These are phyloP conservation scores for Pararge aegeria DNA, from an alignment of 1,140 invertebrate genomes.

Conservation along the genomic window DNA sequence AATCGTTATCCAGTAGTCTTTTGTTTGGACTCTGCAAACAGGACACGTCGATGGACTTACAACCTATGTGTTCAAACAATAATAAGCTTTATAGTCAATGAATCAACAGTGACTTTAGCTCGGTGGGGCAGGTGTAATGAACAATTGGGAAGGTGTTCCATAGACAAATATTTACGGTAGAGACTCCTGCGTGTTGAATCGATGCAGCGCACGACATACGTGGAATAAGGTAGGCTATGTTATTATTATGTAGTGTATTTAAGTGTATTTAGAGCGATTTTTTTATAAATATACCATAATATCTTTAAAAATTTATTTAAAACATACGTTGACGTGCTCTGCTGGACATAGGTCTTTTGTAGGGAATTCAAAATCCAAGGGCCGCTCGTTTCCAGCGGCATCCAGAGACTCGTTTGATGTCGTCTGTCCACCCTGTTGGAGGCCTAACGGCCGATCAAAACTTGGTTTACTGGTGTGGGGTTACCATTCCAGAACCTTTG, in stretches of 20 bases:
- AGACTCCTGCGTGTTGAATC: constrained; percentile 33
- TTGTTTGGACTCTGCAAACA: constrained; percentile 46
- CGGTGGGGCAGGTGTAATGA: constrained; percentile 23
- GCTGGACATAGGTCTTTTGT: too few species aligned
- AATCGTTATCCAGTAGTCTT: constrained; percentile 49
- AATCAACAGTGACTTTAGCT: constrained; percentile 22
- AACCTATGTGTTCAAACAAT: background rate
- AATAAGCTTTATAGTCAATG: constrained; percentile 14
- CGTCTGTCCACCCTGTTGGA: too few species aligned
- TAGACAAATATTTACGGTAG: constrained; percentile 43
- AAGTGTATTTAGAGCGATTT: background rate
- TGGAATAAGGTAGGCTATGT: constrained; percentile 23
- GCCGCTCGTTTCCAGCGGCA: too few species aligned
- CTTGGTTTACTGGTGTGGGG: too few species aligned
- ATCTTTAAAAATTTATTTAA: too few species aligned
- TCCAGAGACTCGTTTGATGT: too few species aligned
- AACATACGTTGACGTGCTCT: too few species aligned
- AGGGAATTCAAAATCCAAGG: too few species aligned
- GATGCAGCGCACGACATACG: constrained; percentile 26
- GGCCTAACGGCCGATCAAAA: too few species aligned
- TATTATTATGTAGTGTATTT: background rate
- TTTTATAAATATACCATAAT: background rate
- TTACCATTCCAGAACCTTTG: too few species aligned
- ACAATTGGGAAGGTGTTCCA: constrained; percentile 37
- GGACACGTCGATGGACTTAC: constrained; percentile 36